phyloP scores from a whole-genome alignment of 2,888 invertebrate genomes.

The Macrophya annulata region DNA sequence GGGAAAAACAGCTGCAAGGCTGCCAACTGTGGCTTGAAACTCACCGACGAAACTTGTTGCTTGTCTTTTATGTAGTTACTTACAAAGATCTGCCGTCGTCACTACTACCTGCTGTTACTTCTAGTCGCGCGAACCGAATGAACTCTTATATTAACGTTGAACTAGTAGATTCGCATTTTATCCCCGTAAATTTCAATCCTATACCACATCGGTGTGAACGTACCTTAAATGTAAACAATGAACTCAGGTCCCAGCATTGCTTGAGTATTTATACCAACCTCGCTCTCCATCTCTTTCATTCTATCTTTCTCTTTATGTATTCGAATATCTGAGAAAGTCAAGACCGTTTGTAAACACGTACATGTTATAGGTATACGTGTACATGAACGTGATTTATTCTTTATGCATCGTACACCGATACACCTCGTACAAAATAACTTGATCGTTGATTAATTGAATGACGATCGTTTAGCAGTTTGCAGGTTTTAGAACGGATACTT shows the following conservation, averaged over 20 bases:
- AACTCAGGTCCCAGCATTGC: conserved; percentile 15
- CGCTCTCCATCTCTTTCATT: background rate
- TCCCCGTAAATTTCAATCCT: background rate
- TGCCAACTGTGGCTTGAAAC: conserved; percentile 58
- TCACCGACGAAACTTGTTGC: conserved; percentile 47
- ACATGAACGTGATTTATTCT: background rate
- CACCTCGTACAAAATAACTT: conserved; percentile 10
- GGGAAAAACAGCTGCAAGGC: conserved; percentile 61
- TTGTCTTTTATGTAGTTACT: background rate
- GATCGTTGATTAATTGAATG: background rate
- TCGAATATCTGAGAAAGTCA: background rate
- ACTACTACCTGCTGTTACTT: background rate
- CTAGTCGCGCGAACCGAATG: background rate
- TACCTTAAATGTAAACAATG: conserved; percentile 49
- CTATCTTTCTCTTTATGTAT: background rate
- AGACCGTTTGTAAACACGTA: background rate
- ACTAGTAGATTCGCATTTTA: background rate
- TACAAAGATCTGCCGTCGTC: background rate
- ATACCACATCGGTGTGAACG: conserved; percentile 1
- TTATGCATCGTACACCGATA: background rate
- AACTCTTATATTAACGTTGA: background rate
- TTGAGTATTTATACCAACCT: background rate
- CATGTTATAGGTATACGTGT: background rate
- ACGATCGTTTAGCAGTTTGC: background rate
- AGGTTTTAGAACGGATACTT: background rate